A percentile compares a stretch with the other conserved stretches of the same genome.
Evolutionary conservation across 2,797 vertebrate species (phyloP).

Genomic region (Sarcoramphus papa): DNA sequence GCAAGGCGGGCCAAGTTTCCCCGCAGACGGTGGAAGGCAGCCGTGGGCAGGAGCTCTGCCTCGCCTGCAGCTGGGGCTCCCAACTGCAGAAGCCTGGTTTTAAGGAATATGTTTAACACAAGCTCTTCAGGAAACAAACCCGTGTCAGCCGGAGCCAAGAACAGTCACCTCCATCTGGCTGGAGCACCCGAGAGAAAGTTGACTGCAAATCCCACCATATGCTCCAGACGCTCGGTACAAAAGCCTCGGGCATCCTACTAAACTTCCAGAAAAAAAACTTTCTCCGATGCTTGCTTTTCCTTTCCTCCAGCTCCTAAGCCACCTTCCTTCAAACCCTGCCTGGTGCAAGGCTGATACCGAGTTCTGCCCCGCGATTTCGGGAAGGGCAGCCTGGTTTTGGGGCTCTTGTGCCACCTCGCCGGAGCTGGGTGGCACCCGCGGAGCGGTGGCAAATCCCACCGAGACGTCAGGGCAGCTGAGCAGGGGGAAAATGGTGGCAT

Average conservation of each 20-base stretch:
- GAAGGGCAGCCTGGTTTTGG: not conserved
- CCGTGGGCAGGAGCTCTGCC: constrained; percentile 59
- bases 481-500: constrained; percentile 33
- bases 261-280: constrained; percentile 57
- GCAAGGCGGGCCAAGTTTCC: not conserved
- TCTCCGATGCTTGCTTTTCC: constrained; percentile 26
- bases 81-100: constrained; percentile 58
- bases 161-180: constrained; percentile 67
- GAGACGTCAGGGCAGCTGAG: not conserved
- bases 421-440: rapidly evolving
- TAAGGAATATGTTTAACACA: constrained; percentile 67
- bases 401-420: not conserved
- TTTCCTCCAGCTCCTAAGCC: not conserved
- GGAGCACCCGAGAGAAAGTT: constrained; percentile 66
- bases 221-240: constrained; percentile 60
- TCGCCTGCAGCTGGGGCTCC: constrained; percentile 64
- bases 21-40: constrained; percentile 1
- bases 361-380: not conserved
- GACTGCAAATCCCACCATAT: constrained; percentile 67
- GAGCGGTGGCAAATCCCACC: not conserved
- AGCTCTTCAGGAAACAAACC: constrained; percentile 65
- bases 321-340: not conserved
- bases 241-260: constrained; percentile 65
- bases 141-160: constrained; percentile 58
- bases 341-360: not conserved